Base-by-base conservation (phyloP, 2,888 invertebrate species). In the Meandrusa payeni region DNA sequence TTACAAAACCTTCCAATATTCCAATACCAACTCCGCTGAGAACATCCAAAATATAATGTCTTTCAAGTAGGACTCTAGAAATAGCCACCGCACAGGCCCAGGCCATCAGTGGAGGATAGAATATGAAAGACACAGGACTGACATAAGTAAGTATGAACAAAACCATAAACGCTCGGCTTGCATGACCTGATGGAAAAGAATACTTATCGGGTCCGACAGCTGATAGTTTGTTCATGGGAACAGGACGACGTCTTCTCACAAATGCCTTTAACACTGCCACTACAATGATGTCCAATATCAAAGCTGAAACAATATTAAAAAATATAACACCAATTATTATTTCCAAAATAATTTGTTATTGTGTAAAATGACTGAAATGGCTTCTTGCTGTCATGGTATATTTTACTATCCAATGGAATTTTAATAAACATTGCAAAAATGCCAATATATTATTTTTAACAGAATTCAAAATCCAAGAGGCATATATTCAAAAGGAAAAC, bases 141-240 rank as follows among this genome's bases (percentile, higher is more conserved):
- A 94, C 61, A 48, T 89, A 80, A 2, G 91, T 87, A 51, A 97
- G 93, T 66, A 95, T 94, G 45, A 92, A 91, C 2, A 93, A 87
- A 11, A 98, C 85, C 69, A 94, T 91, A 2, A 93, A 90, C 0
- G 96, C 92, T 55, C 98, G 86, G 13, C 97, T 96, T 0, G 96
- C 93, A 74, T 99, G 98, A 0, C 98, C 98, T 0, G 98, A 98
- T 5, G 98, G 99, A 72, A 99, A 99, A 32, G 91, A 91, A 72
- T 93, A 98, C 61, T 96, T 94, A 75, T 97, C 97, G 0, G 97
- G 94, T 0, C 96, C 95, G 10, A 95, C 81, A 20, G 90, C 90
- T 47, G 93, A 76, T 52, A 93, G 89, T 67, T 95, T 94, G 54
- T 91, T 91, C 63, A 92, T 91, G 11, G 89, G 88, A 0, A 86